These are phyloP conservation scores for Plemyria rubiginata DNA, from an alignment of 2,888 invertebrate genomes.

Conservation along the genomic window DNA sequence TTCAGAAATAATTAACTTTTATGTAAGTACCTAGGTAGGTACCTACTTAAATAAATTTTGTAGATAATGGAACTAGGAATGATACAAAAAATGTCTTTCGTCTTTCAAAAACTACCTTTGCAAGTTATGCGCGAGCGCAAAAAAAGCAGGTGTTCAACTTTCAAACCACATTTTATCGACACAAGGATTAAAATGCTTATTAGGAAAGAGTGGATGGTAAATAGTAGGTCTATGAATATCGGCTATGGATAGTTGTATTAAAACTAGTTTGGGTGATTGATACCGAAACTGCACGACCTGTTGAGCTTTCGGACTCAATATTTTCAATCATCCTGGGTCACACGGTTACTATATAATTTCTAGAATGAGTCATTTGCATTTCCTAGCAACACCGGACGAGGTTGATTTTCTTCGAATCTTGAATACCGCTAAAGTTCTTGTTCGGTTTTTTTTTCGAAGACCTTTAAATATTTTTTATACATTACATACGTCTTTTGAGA, in stretches of 20 bases:
- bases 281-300: slow-evolving; percentile 30
- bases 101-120: too few species aligned
- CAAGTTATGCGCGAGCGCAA: slow-evolving; percentile 17
- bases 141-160: slow-evolving; percentile 48
- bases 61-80: not conserved
- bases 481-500: not conserved
- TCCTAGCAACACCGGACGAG: slow-evolving; percentile 25
- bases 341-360: slow-evolving; percentile 45
- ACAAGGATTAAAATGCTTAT: slow-evolving; percentile 45
- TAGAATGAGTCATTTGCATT: slow-evolving; percentile 45
- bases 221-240: slow-evolving; percentile 15
- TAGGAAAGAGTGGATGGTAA: slow-evolving; percentile 31
- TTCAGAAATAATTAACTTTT: too few species aligned
- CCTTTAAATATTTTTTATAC: slow-evolving; percentile 7
- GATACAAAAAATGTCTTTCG: not conserved
- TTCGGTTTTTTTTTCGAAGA: too few species aligned
- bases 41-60: too few species aligned
- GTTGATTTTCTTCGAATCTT: slow-evolving; percentile 13
- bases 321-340: slow-evolving; percentile 24
- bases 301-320: slow-evolving; percentile 14
- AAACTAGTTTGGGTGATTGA: slow-evolving; percentile 37
- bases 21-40: too few species aligned
- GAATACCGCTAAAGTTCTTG: too few species aligned
- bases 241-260: slow-evolving; percentile 23
- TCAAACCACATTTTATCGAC: slow-evolving; percentile 41